These are phyloP conservation scores for Chondrilla cf. caribensis DNA, from an alignment of 37 sponge, comb jelly and placozoan species.

Conservation along the genomic window DNA sequence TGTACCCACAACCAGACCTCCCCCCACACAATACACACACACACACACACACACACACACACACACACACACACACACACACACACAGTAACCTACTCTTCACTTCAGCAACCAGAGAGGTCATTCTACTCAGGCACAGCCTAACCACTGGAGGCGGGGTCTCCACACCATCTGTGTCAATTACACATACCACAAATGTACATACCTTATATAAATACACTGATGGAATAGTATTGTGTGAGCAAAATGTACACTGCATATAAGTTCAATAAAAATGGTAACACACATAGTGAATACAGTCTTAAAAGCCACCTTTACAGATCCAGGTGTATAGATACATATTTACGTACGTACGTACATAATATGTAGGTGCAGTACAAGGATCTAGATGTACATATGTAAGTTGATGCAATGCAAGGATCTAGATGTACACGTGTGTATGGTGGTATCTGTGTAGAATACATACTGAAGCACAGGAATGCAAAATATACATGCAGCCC, in stretches of 20 bases:
- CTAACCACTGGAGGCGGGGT: conserved; percentile 1
- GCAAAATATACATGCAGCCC: background rate
- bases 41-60: no score
- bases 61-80: no score
- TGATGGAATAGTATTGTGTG: no score
- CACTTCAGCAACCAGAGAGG: background rate
- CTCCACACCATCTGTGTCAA: background rate
- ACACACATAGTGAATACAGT: no score
- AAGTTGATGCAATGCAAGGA: background rate
- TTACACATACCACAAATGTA: no score
- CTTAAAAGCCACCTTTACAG: background rate
- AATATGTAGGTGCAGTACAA: background rate
- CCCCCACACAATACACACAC: no score
- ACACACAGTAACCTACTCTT: background rate
- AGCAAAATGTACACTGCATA: no score
- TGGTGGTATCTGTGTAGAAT: no score
- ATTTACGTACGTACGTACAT: background rate
- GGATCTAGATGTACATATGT: background rate
- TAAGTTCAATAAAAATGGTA: no score
- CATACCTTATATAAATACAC: no score
- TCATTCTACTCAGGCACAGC: conserved; percentile 4
- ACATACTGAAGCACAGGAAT: no score
- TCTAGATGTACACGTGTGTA: no score
- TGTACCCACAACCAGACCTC: background rate
- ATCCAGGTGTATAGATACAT: background rate